Base-by-base conservation (phyloP, 2,888 invertebrate species). In the Zaprionus obscuricornis region DNA sequence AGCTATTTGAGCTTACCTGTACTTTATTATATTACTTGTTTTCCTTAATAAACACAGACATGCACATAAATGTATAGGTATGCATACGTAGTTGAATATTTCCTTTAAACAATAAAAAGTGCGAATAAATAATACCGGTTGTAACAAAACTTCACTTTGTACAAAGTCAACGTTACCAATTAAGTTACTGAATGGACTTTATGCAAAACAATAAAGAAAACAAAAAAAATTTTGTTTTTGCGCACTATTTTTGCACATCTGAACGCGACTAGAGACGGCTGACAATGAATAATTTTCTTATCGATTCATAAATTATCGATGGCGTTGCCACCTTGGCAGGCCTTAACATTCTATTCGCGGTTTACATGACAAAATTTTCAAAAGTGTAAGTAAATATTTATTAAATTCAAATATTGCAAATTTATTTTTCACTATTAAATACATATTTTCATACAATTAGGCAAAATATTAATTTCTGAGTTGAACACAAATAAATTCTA, bases 401-500 rank as follows among this genome's bases (percentile, higher is more conserved):
- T 24, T 37, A 4, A 18, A 3, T 1, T 2, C 18, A 26, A 37
- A 34, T 31, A 26, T 62, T 66, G 40, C 63, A 70, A 49, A 67
- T 75, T 70, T 75, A 70, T 75, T 72, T 70, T 40, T 55, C 29
- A 63, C 60, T 70, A 63, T 74, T 72, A 72, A 77, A 74, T 78
- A 78, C 51, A 76, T 57, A 67, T 49, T 68, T 37, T 65, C 16
- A 31, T 55, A 71, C 54, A 67, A 40, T 62, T 71, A 55, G 39
- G 52, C 50, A 56, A 51, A 60, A 52, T 63, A 50, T 60, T 54
- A 46, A 42, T 55, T 62, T 56, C 11, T 40, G 51, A 40, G 49
- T 49, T 45, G 59, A 65, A 65, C 74, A 56, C 59, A 37, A 34
- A 47, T 59, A 63, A 65, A 70, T 77, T 63, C 60, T n/a, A 51